These are phyloP conservation scores for Habropoda laboriosa DNA, from an alignment of 1,140 invertebrate species.

Conservation along the genomic window DNA sequence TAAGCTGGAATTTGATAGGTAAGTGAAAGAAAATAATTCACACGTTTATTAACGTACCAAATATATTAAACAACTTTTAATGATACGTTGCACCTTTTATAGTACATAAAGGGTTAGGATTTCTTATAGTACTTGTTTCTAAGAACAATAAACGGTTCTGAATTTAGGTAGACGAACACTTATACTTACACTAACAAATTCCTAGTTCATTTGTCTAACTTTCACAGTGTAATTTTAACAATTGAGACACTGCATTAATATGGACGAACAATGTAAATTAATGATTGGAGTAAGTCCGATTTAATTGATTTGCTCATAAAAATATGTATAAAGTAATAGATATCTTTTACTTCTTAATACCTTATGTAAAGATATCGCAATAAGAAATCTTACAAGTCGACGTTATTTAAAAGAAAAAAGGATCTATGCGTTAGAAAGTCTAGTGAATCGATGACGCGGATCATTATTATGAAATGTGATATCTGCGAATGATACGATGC, in stretches of 20 bases:
- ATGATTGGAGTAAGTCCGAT: constrained; percentile 24
- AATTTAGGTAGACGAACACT: constrained; percentile 6
- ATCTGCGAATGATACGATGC: constrained; percentile 39
- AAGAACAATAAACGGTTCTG: constrained; percentile 10
- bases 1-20: neutral
- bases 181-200: constrained; percentile 21
- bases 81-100: constrained; percentile 39
- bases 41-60: constrained; percentile 20
- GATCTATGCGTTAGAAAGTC: constrained; percentile 44
- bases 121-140: constrained; percentile 9
- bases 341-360: constrained; percentile 48
- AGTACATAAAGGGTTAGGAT: constrained; percentile 34
- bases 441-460: constrained; percentile 46
- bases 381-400: constrained; percentile 52
- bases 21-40: neutral
- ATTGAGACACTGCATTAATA: too few species aligned
- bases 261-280: too few species aligned
- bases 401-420: constrained; percentile 44
- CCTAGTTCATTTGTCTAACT: neutral
- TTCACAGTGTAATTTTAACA: neutral
- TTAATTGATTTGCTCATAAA: constrained; percentile 47
- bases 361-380: constrained; percentile 52
- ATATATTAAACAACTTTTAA: constrained; percentile 45
- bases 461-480: constrained; percentile 43
- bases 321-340: constrained; percentile 47